These are phyloP conservation scores for Megatriorchis doriae DNA, from an alignment of 2,113 vertebrate species.

Conservation along the genomic window DNA sequence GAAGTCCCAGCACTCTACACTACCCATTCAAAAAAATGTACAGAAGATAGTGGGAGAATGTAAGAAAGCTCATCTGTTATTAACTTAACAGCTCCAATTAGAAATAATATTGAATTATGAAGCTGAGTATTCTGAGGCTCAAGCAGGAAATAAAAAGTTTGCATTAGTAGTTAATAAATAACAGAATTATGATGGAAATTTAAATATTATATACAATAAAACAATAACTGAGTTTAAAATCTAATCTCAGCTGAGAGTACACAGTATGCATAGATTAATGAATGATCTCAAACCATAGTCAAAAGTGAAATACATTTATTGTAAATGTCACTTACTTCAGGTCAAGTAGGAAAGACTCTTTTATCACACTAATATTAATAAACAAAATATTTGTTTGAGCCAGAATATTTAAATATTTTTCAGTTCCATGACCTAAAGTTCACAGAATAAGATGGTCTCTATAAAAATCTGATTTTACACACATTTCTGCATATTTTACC, in stretches of 20 bases:
- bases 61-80: background rate
- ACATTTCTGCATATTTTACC: background rate
- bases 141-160: background rate
- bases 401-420: background rate
- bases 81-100: background rate
- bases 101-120: background rate
- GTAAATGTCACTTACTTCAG: background rate
- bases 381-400: background rate
- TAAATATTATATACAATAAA: background rate
- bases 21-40: background rate
- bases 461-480: background rate
- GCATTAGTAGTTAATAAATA: background rate
- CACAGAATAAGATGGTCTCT: background rate
- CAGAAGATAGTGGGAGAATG: background rate
- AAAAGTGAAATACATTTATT: background rate
- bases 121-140: background rate
- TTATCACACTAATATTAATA: background rate
- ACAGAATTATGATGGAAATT: background rate
- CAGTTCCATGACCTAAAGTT: background rate
- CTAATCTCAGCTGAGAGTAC: background rate
- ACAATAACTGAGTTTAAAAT: background rate
- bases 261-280: background rate
- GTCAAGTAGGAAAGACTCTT: background rate
- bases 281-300: background rate
- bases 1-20: background rate